Evolutionary conservation across 1,140 invertebrate species (phyloP).

Genomic region (Carposina sasakii): DNA sequence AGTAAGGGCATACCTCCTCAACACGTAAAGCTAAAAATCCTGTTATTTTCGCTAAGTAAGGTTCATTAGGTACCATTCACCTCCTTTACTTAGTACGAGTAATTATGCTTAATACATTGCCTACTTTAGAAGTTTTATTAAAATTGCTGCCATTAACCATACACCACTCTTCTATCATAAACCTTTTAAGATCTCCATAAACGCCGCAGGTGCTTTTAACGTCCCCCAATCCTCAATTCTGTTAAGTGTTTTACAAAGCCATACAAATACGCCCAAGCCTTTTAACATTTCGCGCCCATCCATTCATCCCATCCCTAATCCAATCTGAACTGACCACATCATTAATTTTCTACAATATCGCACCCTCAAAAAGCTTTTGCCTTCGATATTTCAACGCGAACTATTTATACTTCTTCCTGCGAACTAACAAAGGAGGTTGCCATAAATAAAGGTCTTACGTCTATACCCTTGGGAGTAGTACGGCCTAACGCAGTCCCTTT

Average conservation of each 20-base stretch:
- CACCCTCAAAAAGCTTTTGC: conserved; percentile 55
- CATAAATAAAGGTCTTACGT: conserved; percentile 61
- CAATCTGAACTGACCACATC: conserved; percentile 64
- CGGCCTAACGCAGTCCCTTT: conserved; percentile 63
- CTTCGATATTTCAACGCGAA: conserved; percentile 58
- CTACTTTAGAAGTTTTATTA: too few species aligned
- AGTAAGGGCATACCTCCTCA: too few species aligned
- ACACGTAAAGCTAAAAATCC: too few species aligned
- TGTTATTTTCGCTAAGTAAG: too few species aligned
- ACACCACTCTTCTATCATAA: too few species aligned
- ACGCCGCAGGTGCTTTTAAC: conserved; percentile 15
- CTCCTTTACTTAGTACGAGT: too few species aligned
- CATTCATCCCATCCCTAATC: conserved; percentile 49
- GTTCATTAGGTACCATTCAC: too few species aligned
- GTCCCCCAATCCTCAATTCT: conserved; percentile 38
- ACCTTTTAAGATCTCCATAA: conserved; percentile 26
- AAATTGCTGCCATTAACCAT: too few species aligned
- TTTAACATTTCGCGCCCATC: conserved; percentile 49
- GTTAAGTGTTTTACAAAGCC: conserved; percentile 57
- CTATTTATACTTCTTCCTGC: conserved; percentile 70
- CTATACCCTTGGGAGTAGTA: conserved; percentile 51
- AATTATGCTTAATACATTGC: too few species aligned
- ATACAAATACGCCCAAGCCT: conserved; percentile 43
- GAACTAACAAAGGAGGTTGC: conserved; percentile 51
- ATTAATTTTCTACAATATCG: conserved; percentile 67